phyloP scores from a whole-genome alignment of 2,888 invertebrate species.

The Ormyrus labotus region DNA sequence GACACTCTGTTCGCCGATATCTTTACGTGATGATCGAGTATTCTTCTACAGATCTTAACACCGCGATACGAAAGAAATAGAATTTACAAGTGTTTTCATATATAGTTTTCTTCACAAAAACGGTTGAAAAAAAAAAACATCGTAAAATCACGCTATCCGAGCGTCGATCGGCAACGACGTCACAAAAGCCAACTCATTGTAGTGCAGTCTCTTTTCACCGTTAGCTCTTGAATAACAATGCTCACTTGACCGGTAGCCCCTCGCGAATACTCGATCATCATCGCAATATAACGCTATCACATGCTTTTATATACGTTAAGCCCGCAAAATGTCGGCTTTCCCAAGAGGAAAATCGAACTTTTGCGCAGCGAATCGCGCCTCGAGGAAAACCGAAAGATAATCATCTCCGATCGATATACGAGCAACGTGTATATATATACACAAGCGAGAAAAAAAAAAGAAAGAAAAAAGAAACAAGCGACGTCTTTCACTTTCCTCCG shows the following conservation, averaged over 20 bases:
- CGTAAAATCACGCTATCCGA: neutral
- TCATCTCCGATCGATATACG: neutral
- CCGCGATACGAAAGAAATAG: too few species aligned
- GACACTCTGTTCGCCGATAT: slow-evolving; percentile 18
- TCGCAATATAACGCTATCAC: too few species aligned
- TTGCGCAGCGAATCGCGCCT: neutral
- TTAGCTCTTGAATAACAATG: neutral
- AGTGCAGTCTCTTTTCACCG: neutral
- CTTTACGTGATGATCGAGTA: neutral
- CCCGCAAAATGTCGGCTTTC: too few species aligned
- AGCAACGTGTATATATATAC: neutral
- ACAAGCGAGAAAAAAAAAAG: neutral
- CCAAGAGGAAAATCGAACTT: neutral
- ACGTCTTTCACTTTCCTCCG: slow-evolving; percentile 10
- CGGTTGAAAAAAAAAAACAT: too few species aligned
- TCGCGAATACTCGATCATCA: slow-evolving; percentile 9
- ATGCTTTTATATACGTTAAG: too few species aligned
- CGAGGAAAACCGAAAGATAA: neutral
- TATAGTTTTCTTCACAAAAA: too few species aligned
- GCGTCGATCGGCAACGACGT: neutral
- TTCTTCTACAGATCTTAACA: neutral
- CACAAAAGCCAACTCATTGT: neutral
- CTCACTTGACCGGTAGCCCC: too few species aligned
- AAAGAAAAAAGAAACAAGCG: neutral
- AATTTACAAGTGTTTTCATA: too few species aligned